A percentile compares a stretch with the other conserved stretches of the same genome.
These are phyloP conservation scores for Vireo altiloquus DNA, from an alignment of 2,113 vertebrate species.

Conservation along the genomic window DNA sequence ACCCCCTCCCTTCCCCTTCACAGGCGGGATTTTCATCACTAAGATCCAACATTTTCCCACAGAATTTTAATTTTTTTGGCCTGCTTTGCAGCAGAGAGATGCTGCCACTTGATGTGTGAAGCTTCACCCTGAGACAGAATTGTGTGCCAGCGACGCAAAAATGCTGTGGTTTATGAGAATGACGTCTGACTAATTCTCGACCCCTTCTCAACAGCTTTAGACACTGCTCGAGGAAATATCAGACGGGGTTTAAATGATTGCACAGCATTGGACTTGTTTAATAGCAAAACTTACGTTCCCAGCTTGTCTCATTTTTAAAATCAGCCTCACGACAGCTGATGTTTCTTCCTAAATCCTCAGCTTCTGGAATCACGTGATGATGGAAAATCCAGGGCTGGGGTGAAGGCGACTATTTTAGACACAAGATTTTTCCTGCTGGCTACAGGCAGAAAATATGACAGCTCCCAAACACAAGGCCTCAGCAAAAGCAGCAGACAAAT, in stretches of 20 bases:
- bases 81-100: not conserved
- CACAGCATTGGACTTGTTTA: not conserved
- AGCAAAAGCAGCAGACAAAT: not conserved
- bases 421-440: not conserved
- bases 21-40: not conserved
- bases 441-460: not conserved
- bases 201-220: not conserved
- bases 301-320: not conserved
- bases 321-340: not conserved
- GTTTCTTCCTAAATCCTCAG: slow-evolving; percentile 9
- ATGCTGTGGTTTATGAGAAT: not conserved
- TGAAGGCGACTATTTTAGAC: not conserved
- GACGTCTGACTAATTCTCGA: not conserved
- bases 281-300: not conserved
- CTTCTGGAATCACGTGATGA: not conserved
- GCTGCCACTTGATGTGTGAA: not conserved
- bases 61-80: not conserved
- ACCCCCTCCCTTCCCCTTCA: not conserved
- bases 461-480: not conserved
- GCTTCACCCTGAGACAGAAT: not conserved
- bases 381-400: not conserved
- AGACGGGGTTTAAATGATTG: not conserved
- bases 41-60: not conserved
- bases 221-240: not conserved
- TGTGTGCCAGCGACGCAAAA: not conserved